These are phyloP conservation scores for Centrocercus urophasianus DNA, from an alignment of 2,113 vertebrate genomes.

Conservation along the genomic window DNA sequence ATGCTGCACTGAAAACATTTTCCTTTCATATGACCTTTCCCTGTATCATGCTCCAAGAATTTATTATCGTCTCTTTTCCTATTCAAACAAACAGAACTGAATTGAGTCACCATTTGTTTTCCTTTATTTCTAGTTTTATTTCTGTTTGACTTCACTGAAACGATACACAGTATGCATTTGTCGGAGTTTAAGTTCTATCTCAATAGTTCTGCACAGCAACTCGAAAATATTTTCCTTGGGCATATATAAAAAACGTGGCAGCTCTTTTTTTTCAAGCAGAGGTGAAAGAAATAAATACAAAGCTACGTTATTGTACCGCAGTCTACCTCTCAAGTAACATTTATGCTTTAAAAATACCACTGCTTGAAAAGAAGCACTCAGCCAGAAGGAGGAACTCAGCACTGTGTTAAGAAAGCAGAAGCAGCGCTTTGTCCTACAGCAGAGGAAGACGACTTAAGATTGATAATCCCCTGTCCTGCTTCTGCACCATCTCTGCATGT, in stretches of 20 bases:
- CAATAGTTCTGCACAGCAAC: neutral
- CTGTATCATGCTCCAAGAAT: neutral
- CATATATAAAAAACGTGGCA: neutral
- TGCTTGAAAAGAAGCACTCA: constrained; percentile 2
- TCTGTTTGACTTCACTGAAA: neutral
- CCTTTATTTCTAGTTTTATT: neutral
- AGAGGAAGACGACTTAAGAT: neutral
- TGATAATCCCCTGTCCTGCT: neutral
- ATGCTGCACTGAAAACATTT: neutral
- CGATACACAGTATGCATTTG: neutral
- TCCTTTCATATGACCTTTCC: neutral
- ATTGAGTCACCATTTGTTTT: neutral
- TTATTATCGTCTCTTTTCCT: neutral
- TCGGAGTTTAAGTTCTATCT: neutral
- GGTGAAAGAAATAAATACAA: neutral
- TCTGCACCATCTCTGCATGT: constrained; percentile 36
- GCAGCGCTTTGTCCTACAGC: neutral
- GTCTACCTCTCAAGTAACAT: neutral
- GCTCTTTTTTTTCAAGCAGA: neutral
- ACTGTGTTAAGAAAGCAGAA: neutral
- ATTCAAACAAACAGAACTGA: constrained; percentile 1
- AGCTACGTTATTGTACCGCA: neutral
- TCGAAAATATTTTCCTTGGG: neutral
- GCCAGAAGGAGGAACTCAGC: neutral
- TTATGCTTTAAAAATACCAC: neutral